These are phyloP conservation scores for Muricea muricata DNA, from an alignment of 92 coral and sea anemone genomes.

Conservation along the genomic window DNA sequence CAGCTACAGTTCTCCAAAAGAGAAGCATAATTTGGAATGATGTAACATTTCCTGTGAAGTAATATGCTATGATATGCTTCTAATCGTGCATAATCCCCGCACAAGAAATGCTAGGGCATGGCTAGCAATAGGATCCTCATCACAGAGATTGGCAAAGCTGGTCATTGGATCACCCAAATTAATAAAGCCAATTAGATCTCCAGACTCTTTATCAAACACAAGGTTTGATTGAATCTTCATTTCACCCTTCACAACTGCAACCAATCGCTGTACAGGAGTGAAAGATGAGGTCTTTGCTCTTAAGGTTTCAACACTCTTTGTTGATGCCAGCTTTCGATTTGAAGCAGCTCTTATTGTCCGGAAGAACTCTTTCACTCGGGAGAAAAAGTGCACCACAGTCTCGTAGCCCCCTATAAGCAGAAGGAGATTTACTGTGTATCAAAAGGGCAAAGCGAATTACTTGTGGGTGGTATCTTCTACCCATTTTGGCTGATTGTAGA, in stretches of 20 bases:
- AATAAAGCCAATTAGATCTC: slow-evolving; percentile 67
- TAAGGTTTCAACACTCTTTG: not conserved
- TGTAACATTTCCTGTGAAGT: slow-evolving; percentile 66
- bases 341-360: not conserved
- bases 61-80: slow-evolving; percentile 68
- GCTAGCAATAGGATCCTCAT: slow-evolving; percentile 62
- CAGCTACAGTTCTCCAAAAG: slow-evolving; percentile 59
- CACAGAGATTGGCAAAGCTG: slow-evolving; percentile 61
- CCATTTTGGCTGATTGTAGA: slow-evolving; percentile 6
- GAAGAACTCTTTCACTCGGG: slow-evolving; percentile 23
- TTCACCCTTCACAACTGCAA: slow-evolving; percentile 66
- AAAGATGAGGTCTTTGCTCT: not conserved
- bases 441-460: slow-evolving; percentile 2
- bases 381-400: slow-evolving; percentile 21
- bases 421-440: not conserved
- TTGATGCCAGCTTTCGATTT: slow-evolving; percentile 17
- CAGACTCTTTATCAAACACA: slow-evolving; percentile 68
- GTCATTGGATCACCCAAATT: slow-evolving; percentile 74
- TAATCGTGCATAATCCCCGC: slow-evolving; percentile 71
- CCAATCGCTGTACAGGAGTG: slow-evolving; percentile 38
- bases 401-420: slow-evolving; percentile 7
- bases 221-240: slow-evolving; percentile 68
- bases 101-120: slow-evolving; percentile 72
- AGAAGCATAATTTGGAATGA: slow-evolving; percentile 60
- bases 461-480: slow-evolving; percentile 12